These are phyloP conservation scores for Helleia helle DNA, from an alignment of 2,888 invertebrate genomes.

Conservation along the genomic window DNA sequence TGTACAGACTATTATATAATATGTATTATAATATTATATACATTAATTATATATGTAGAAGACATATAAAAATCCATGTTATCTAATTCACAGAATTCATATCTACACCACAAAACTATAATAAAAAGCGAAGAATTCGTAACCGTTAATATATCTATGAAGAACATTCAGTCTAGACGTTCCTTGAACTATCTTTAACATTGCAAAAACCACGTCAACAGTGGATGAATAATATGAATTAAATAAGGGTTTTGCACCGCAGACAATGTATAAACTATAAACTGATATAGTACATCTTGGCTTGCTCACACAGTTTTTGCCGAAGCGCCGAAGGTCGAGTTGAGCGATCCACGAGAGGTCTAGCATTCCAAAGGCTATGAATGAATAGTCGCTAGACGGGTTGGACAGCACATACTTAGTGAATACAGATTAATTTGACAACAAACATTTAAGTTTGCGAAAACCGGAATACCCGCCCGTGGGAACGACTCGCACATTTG, in stretches of 20 bases:
- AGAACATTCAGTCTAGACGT: constrained; percentile 13
- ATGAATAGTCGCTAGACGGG: constrained; percentile 68
- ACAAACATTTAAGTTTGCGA: constrained; percentile 67
- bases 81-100: background rate
- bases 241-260: constrained; percentile 33
- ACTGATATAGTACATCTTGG: constrained; percentile 44
- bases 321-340: constrained; percentile 38
- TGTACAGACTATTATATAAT: too few species aligned
- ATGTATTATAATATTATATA: too few species aligned
- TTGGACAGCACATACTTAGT: constrained; percentile 59
- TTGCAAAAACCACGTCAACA: constrained; percentile 25
- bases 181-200: constrained; percentile 20
- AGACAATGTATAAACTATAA: constrained; percentile 14
- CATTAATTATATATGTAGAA: too few species aligned
- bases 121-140: constrained; percentile 20
- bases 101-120: too few species aligned
- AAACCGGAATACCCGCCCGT: constrained; percentile 66
- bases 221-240: constrained; percentile 22
- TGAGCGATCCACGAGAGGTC: constrained; percentile 61
- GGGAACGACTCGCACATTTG: constrained; percentile 56
- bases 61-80: background rate
- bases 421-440: constrained; percentile 70
- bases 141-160: constrained; percentile 23
- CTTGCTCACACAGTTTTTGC: constrained; percentile 32
- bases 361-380: constrained; percentile 70